A percentile compares a stretch with the other conserved stretches of the same genome.
These are phyloP conservation scores for Uria lomvia DNA, from an alignment of 2,113 vertebrate genomes.

Conservation along the genomic window DNA sequence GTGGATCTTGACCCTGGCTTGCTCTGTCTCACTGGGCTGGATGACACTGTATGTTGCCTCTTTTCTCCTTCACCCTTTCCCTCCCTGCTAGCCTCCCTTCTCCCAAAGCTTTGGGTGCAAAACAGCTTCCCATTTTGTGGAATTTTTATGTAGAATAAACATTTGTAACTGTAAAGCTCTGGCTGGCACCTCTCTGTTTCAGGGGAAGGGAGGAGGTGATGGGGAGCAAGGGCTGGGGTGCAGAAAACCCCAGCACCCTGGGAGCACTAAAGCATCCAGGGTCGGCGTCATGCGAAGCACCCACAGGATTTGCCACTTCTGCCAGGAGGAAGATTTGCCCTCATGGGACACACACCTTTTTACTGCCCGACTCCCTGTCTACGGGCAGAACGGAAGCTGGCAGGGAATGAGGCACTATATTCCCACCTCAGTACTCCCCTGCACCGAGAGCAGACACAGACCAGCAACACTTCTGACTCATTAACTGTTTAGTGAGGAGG, in stretches of 20 bases:
- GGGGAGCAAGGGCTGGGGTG: neutral
- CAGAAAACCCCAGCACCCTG: neutral
- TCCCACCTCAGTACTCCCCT: neutral
- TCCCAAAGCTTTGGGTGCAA: slow-evolving; percentile 73
- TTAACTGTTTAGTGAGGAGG: slow-evolving; percentile 7
- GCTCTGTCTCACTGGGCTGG: slow-evolving; percentile 71
- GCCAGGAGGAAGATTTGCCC: neutral
- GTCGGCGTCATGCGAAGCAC: neutral
- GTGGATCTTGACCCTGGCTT: slow-evolving; percentile 61
- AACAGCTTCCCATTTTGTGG: slow-evolving; percentile 79
- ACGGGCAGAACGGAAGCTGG: neutral
- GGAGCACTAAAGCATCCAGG: neutral
- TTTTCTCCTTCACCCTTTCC: neutral
- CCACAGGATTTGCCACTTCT: neutral
- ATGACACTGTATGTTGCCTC: slow-evolving; percentile 68
- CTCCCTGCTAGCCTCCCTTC: slow-evolving; percentile 31
- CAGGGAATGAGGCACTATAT: neutral
- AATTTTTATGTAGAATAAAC: slow-evolving; percentile 84
- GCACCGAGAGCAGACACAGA: neutral
- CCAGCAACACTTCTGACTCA: neutral
- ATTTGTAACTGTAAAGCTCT: slow-evolving; percentile 72
- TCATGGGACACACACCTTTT: neutral
- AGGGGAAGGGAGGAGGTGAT: neutral
- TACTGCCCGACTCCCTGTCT: too few relatives aligned
- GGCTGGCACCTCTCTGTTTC: neutral